Evolutionary conservation across 1,140 invertebrate genomes (phyloP).

Genomic region (Hormaphis cornu): DNA sequence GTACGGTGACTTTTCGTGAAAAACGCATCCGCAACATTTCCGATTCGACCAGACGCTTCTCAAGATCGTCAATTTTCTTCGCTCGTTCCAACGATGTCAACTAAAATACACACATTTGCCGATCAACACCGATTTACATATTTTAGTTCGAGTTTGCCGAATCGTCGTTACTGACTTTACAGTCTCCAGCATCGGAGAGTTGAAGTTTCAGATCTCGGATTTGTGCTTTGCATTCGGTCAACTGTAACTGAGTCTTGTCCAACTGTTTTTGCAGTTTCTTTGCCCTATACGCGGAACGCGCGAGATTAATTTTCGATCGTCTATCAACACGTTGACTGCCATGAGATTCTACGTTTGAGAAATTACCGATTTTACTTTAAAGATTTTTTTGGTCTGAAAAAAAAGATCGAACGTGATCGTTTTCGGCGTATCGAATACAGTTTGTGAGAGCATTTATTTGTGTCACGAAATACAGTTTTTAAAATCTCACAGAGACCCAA

Average conservation of each 20-base stretch:
- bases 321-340: no score
- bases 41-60: constrained; percentile 62
- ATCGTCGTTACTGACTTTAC: constrained; percentile 51
- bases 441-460: no score
- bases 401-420: no score
- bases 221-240: constrained; percentile 59
- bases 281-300: constrained; percentile 41
- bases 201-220: constrained; percentile 67
- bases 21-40: constrained; percentile 60
- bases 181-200: constrained; percentile 68
- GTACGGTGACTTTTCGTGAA: constrained; percentile 56
- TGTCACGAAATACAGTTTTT: no score
- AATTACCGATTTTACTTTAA: no score
- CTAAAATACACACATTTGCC: constrained; percentile 44
- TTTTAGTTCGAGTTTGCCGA: background rate
- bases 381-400: no score
- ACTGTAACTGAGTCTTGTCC: constrained; percentile 60
- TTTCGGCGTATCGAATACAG: no score
- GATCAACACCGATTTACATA: no score
- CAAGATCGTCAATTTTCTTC: constrained; percentile 70
- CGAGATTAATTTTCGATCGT: background rate
- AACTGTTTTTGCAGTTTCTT: constrained; percentile 68
- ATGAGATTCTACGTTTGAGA: constrained; percentile 30
- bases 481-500: no score
- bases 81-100: constrained; percentile 69